Evolutionary conservation across 2,888 invertebrate species (phyloP).

Genomic region (Panopea generosa): DNA sequence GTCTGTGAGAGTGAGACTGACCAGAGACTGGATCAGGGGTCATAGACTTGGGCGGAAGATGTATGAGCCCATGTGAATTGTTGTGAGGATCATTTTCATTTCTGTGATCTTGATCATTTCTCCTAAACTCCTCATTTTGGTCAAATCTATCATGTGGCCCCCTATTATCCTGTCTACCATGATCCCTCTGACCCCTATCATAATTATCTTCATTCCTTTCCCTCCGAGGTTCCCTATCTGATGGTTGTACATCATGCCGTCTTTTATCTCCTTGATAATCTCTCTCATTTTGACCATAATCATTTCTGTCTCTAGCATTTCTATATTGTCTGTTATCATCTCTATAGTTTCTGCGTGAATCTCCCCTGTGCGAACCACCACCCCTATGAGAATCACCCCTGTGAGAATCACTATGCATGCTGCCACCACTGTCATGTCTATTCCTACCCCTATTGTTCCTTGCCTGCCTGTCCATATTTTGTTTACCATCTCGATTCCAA

Average conservation of each 20-base stretch:
- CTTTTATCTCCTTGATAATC: constrained; percentile 24
- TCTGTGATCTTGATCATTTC: neutral
- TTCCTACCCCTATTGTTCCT: constrained; percentile 5
- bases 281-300: constrained; percentile 2
- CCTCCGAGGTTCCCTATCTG: too few relatives aligned
- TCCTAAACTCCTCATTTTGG: neutral
- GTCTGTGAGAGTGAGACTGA: neutral
- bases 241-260: too few relatives aligned
- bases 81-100: constrained; percentile 5
- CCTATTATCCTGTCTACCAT: neutral
- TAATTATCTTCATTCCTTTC: constrained; percentile 28
- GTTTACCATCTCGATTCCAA: constrained; percentile 11
- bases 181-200: constrained; percentile 12
- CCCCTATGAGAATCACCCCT: constrained; percentile 21
- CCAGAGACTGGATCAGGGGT: constrained; percentile 15
- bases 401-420: constrained; percentile 12
- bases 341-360: constrained; percentile 8
- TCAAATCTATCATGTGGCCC: neutral
- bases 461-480: neutral
- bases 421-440: constrained; percentile 27
- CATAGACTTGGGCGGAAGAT: constrained; percentile 58
- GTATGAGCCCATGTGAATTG: constrained; percentile 63
- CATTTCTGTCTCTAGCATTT: constrained; percentile 7
- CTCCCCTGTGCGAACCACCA: constrained; percentile 22
- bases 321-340: constrained; percentile 12